Evolutionary conservation across 2,797 vertebrate species (phyloP).

Genomic region (Nothura maculosa): DNA sequence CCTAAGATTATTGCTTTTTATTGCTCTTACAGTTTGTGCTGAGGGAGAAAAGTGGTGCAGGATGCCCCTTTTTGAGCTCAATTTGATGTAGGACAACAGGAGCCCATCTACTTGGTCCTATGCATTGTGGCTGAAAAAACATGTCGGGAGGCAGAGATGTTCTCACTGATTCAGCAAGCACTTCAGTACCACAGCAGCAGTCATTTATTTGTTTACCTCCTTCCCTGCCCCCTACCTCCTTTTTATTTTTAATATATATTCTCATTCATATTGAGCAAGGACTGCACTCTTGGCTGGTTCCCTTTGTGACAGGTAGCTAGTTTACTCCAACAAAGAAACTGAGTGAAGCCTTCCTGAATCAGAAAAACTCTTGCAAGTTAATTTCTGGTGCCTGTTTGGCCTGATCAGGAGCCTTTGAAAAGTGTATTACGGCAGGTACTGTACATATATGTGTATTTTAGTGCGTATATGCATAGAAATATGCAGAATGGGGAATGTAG

Average conservation of each 20-base stretch:
- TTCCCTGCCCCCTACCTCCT: rapidly evolving
- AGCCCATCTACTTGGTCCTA: rapidly evolving
- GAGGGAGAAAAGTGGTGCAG: not conserved
- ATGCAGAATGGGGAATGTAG: rapidly evolving
- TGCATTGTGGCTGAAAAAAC: not conserved
- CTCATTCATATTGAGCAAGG: not conserved
- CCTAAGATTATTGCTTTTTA: not conserved
- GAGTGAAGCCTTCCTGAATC: not conserved
- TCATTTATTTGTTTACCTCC: not conserved
- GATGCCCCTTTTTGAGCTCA: not conserved
- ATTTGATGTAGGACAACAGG: not conserved
- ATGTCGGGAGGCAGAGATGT: rapidly evolving
- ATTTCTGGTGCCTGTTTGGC: not conserved
- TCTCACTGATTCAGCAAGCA: not conserved
- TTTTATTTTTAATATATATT: not conserved
- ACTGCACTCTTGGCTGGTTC: not conserved
- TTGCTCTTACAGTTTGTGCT: not conserved
- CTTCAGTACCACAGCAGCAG: not conserved
- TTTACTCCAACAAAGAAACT: not conserved
- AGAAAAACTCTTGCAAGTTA: not conserved
- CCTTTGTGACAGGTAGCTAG: not conserved
- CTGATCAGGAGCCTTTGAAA: not conserved
- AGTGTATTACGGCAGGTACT: not conserved
- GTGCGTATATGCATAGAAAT: rapidly evolving
- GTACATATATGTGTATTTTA: rapidly evolving